Evolutionary conservation across 2,888 invertebrate genomes (phyloP), one percentile per base, ranked within the genome.

Genomic region (Coremacera marginata): DNA sequence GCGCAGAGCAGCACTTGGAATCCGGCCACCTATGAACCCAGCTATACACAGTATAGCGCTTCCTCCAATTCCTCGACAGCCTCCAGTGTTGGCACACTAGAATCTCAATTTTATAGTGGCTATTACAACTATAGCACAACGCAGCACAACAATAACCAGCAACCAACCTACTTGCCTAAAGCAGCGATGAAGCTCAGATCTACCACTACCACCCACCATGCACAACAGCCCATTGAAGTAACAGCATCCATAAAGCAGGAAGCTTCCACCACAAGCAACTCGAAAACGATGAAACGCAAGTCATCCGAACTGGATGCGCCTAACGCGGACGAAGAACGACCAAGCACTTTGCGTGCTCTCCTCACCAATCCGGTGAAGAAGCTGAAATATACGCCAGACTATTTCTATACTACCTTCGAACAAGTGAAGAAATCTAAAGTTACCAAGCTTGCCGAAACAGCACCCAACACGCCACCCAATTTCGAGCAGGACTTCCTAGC

Each of bases 331-430:
- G 84, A 84, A 51, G 88, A 87, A 70, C 82, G 84, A 1, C 88
- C 88, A 19, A 88, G 88, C 80, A 92, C 92, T 60, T 85, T 93
- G 25, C 90, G 93, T 81, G 92, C 93, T 0, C 85, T 93, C 71
- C 87, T 93, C 75, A 91, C 91, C 4, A 88, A 89, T 82, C 90
- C 90, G 19, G 84, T 83, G 0, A 88, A 88, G 82, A 89, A 88
- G 77, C 80, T 88, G 2, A 88, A 88, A 78, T 88, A 89, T 75
- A 84, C 85, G 5, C 87, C 89, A 8, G 86, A 88, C 27, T 89
- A 88, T 55, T 88, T 86, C 80, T 88, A 86, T 79, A 86, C 85
- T 34, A 85, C 84, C 8, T 82, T 87, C 55, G 86, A 87, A 79
- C 81, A 75, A 34, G 84, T 86, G 4, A 80, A 80, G 73, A 82